These are phyloP conservation scores for Lepidurus apus DNA, from an alignment of 1,140 invertebrate species.

Conservation along the genomic window DNA sequence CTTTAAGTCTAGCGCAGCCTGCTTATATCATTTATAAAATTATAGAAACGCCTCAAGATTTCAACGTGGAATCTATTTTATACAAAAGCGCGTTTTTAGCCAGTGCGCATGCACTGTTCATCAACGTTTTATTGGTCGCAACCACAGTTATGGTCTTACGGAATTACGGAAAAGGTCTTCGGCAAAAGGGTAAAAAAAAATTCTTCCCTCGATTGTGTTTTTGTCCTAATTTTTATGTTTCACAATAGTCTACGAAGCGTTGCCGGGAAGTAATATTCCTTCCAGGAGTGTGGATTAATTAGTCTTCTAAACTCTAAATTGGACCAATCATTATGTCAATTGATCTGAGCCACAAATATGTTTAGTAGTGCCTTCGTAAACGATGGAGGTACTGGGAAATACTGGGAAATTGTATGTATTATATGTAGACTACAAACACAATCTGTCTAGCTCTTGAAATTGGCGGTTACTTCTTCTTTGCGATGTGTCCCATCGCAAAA, in stretches of 20 bases:
- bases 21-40: constrained; percentile 5
- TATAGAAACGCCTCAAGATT: neutral
- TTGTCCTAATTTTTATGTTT: neutral
- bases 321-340: neutral
- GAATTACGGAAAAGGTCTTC: constrained; percentile 29
- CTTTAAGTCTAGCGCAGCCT: constrained; percentile 13
- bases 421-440: neutral
- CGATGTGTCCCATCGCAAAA: constrained; percentile 95
- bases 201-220: neutral
- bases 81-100: constrained; percentile 26
- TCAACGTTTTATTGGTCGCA: neutral
- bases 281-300: neutral
- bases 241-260: constrained; percentile 13
- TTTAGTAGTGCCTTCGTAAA: neutral
- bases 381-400: neutral
- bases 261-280: constrained; percentile 1
- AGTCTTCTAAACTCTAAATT: neutral
- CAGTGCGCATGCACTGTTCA: neutral
- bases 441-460: constrained; percentile 17
- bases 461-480: constrained; percentile 39
- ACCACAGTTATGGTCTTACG: neutral
- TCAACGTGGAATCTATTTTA: neutral
- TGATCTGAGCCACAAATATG: neutral
- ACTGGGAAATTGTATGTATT: neutral
- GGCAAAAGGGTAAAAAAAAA: constrained; percentile 8